Base-by-base conservation (phyloP, 2,888 invertebrate genomes). In the Phyllotreta striolata region DNA sequence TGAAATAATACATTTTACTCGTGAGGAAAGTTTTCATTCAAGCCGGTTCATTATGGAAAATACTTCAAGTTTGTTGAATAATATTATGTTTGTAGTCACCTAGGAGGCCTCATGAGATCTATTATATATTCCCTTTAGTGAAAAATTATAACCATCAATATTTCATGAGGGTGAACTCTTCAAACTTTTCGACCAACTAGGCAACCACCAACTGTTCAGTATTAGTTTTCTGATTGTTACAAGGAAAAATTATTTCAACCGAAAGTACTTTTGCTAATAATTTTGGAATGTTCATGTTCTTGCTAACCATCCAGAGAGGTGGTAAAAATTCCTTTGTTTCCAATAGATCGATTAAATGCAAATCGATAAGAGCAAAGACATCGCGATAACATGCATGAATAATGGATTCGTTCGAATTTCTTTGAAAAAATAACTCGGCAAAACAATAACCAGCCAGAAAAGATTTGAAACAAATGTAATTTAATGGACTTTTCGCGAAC, bases 51-150 rank as follows among this genome's bases (percentile, higher is more conserved):
- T 70, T 70, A 70, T 68, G 68, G 65, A 63, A 65, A 62, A 66
- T 68, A 68, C 67, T 68, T 67, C 51, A 66, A 70, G 64, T 70
- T 69, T 70, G 67, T 66, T 66, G 69, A 67, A 69, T 67, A 67
- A 70, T 70, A 68, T 68, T 64, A 70, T 68, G 66, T 64, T 70
- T 65, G 67, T 63, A 70, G 67, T 67, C 67, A 65, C 59, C 62
- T 63, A 62, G 58, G 51, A 64, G 67, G 55, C 68, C 70, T 64
- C 66, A 44, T 56, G 66, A 65, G 69, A 63, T 64, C 67, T 70
- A 70, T 68, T 69, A 66, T 66, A 54, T 64, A 66, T 70, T 69
- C 70, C 70, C 69, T 64, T 66, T 62, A 66, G 61, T 59, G 55
- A 60, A 60, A 64, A 62, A 62, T 59, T 66, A 68, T 68, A 66